Conservation (phyloP, 2,797 vertebrate species). For the Pogoniulus pusillus region DNA sequence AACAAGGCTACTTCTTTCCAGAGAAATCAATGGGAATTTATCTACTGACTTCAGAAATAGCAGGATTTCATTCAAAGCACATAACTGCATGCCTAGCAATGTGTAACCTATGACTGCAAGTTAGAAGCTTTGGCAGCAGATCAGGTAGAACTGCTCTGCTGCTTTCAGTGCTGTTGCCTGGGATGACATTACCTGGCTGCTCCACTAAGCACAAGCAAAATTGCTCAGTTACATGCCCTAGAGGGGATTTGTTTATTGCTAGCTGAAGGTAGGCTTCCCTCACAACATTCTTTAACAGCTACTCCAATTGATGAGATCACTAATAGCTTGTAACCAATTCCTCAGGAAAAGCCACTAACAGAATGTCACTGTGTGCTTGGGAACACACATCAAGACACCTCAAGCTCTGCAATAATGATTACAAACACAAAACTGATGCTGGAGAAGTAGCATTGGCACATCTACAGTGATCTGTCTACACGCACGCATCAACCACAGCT, state of each 20-base stretch:
- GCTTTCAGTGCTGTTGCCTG: background rate
- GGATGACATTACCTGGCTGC: fast-evolving
- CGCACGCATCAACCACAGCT: background rate
- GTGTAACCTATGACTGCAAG: too few species aligned
- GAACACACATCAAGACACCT: background rate
- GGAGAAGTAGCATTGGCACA: background rate
- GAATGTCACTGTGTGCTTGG: background rate
- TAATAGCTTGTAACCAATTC: background rate
- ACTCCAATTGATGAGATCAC: fast-evolving
- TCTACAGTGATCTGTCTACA: background rate
- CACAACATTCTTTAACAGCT: background rate
- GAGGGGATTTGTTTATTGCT: background rate
- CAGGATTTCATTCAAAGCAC: background rate
- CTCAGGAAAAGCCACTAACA: background rate
- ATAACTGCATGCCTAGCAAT: background rate
- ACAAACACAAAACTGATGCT: background rate
- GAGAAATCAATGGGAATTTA: background rate
- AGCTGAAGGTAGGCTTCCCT: background rate
- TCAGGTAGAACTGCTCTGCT: background rate
- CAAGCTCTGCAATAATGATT: background rate
- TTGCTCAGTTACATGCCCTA: fast-evolving
- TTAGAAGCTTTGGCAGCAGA: background rate
- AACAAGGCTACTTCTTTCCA: background rate
- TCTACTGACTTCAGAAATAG: background rate
- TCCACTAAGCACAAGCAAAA: background rate